A percentile compares a stretch with the other conserved stretches of the same genome.
Conservation (phyloP, 2,888 invertebrate species). For the Microctonus brassicae region DNA sequence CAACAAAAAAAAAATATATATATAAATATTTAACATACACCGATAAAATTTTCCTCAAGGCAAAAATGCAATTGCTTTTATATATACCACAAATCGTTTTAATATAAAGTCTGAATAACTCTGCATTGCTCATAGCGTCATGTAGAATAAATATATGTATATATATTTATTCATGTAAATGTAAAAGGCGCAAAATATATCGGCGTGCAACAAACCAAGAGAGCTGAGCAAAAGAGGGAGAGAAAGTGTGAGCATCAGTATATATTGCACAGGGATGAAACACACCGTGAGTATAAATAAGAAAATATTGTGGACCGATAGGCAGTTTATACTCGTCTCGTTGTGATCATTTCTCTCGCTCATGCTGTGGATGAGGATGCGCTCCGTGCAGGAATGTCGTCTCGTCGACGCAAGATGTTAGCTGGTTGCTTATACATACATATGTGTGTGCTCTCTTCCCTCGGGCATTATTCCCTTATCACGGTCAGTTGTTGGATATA, state of each 20-base stretch:
- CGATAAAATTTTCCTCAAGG: not conserved
- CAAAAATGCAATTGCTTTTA: not conserved
- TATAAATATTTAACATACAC: not conserved
- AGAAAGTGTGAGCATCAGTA: not conserved
- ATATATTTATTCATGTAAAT: conserved; percentile 11
- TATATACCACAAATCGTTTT: too few species aligned
- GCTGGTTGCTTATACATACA: too few species aligned
- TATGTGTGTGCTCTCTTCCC: conserved; percentile 38
- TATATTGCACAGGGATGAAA: not conserved
- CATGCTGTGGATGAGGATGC: conserved; percentile 14
- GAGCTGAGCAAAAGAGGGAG: too few species aligned
- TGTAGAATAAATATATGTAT: not conserved
- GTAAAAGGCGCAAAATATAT: conserved; percentile 21
- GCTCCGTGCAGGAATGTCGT: conserved; percentile 51
- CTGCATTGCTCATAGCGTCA: not conserved
- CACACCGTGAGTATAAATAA: not conserved
- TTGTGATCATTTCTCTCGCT: not conserved
- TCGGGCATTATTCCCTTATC: conserved; percentile 47
- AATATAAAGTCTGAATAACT: not conserved
- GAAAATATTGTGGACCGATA: not conserved
- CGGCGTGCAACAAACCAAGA: not conserved
- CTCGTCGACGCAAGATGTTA: conserved; percentile 25
- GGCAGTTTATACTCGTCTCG: conserved; percentile 1
- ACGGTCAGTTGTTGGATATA: conserved; percentile 33
- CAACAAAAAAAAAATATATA: not conserved